Base-by-base conservation (phyloP, 2,888 invertebrate genomes). In the Caenorhabditis sp. region DNA sequence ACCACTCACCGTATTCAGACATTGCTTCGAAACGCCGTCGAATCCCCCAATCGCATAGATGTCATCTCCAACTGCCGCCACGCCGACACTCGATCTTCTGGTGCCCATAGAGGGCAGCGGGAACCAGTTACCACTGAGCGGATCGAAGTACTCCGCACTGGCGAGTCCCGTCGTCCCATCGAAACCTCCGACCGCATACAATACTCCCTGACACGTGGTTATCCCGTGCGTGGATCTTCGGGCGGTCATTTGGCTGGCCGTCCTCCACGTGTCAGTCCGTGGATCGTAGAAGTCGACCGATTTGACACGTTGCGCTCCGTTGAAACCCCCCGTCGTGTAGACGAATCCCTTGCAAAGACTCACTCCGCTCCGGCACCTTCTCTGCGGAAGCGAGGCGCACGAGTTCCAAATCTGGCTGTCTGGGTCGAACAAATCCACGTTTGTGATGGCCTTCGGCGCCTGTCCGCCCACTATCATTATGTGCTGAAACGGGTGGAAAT, bases 41-140 rank as follows among this genome's bases (percentile, higher is more conserved):
- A 98, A 97, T 0, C 92, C 92, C 15, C 98, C 97, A 5, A 99
- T 97, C 1, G 98, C 98, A 91, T 98, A 99, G 32, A 99, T 91
- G 68, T 96, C 92, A 90, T 97, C 96, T 90, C 95, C 96, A 48
- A 98, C 92, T 24, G 98, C 98, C 41, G 97, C 96, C 22, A 99
- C 98, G 32, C 98, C 98, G 2, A 99, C 98, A n/a, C 97, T 97
- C 90, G 98, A 98, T 13, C 85, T 93, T 90, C 98, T 97, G 15
- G 96, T 96, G 52, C 96, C 96, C 61, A 98, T 99, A 0, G 98
- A 97, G 2, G 78, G 65, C 6, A 79, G 46, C 0, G 74, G 71
- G 32, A 55, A 55, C 78, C 78, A 79, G 9, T 62, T 53, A 26
- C 79, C 79, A 26, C 37, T 56, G 24, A 71, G 43, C 0, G 70